These are phyloP conservation scores for Cephus pygmeus DNA, from an alignment of 2,888 invertebrate genomes.

Conservation along the genomic window DNA sequence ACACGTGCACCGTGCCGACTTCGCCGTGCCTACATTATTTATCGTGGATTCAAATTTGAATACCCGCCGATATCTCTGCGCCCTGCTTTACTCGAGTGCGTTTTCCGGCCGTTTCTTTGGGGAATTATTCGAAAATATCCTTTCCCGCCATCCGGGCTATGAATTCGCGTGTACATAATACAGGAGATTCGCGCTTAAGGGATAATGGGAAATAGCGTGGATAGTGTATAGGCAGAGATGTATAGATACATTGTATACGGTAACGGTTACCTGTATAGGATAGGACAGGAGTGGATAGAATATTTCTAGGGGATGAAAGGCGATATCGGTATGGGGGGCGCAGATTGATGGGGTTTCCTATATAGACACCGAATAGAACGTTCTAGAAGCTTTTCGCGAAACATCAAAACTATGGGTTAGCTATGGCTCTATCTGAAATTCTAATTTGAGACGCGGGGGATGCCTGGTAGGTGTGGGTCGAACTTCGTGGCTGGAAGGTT, in stretches of 20 bases:
- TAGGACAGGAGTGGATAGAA: not conserved
- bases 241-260: not conserved
- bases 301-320: not conserved
- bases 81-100: not conserved
- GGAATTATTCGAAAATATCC: not conserved
- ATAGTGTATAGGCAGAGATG: not conserved
- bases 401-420: constrained; percentile 34
- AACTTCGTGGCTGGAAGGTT: not conserved
- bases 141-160: not conserved
- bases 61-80: not conserved
- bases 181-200: not conserved
- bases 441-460: constrained; percentile 43
- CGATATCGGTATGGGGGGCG: not conserved
- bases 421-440: constrained; percentile 50
- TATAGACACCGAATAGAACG: not conserved
- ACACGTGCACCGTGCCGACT: not conserved
- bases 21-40: constrained; percentile 1
- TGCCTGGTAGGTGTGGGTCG: not conserved
- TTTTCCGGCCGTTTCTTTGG: not conserved
- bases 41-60: not conserved
- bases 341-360: constrained; percentile 10
- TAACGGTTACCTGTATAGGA: not conserved
- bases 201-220: not conserved
- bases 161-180: not conserved
- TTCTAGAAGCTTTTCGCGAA: constrained; percentile 37